Conservation (phyloP, 1,140 invertebrate species). For the Pachypeltis micranthus region DNA sequence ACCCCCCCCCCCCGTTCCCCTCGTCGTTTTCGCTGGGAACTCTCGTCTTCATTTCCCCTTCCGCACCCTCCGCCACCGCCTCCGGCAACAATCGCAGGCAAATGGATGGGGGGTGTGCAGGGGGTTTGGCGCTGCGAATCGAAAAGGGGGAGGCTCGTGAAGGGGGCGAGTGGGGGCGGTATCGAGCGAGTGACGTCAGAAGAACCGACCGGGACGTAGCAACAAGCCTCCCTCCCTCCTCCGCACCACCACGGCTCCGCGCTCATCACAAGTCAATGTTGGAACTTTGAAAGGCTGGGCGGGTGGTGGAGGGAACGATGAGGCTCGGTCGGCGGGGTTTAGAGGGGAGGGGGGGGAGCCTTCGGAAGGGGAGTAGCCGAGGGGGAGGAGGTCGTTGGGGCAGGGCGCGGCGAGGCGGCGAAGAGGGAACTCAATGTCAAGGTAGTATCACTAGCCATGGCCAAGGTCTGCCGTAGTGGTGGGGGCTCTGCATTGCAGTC, state of each 20-base stretch:
- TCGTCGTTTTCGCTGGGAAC: too few species aligned
- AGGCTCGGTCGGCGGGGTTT: background rate
- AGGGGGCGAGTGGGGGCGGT: background rate
- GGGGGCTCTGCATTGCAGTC: constrained; percentile 7
- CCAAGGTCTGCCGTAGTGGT: background rate
- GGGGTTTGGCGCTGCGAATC: too few species aligned
- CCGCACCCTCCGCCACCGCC: too few species aligned
- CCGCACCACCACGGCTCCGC: too few species aligned
- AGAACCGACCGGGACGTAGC: background rate
- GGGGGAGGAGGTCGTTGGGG: too few species aligned
- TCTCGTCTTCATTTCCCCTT: too few species aligned
- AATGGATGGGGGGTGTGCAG: background rate
- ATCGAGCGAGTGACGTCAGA: constrained; percentile 7
- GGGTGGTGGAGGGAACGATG: background rate
- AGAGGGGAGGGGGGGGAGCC: background rate
- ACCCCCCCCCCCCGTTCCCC: too few species aligned
- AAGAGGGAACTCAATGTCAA: constrained; percentile 1
- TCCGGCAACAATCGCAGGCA: background rate
- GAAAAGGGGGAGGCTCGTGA: background rate
- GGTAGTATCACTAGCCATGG: constrained; percentile 7
- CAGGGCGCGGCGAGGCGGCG: too few species aligned
- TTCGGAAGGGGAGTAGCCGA: too few species aligned
- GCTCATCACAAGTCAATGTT: too few species aligned
- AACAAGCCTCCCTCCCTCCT: too few species aligned
- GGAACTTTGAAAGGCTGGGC: too few species aligned